Evolutionary conservation across 2,113 vertebrate genomes (phyloP).

Genomic region (Danionella cerebrum): DNA sequence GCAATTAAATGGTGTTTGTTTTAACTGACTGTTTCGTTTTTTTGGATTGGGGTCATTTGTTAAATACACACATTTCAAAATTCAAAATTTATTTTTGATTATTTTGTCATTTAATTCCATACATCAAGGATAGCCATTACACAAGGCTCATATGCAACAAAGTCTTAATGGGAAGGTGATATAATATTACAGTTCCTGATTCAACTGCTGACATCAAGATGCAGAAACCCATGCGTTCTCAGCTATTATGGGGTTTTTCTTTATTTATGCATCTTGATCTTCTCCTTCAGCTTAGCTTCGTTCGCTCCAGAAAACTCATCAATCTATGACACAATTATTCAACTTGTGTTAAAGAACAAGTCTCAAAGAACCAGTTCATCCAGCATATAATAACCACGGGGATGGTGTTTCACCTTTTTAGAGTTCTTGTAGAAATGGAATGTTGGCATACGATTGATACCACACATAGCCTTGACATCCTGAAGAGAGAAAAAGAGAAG

Average conservation of each 20-base stretch:
- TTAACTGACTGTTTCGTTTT: too few species aligned
- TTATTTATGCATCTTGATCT: constrained; percentile 5
- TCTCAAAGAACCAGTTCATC: neutral
- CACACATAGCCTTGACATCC: constrained; percentile 70
- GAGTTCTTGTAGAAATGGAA: constrained; percentile 82
- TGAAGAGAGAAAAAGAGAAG: constrained; percentile 40
- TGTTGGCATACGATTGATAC: constrained; percentile 84
- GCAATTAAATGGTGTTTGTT: too few species aligned
- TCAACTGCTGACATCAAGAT: neutral
- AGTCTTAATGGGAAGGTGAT: too few species aligned
- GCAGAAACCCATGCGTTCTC: neutral
- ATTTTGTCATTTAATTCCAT: too few species aligned
- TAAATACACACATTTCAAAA: too few species aligned
- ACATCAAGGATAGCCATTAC: too few species aligned
- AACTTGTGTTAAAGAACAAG: neutral
- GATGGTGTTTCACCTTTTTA: constrained; percentile 58
- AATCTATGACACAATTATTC: constrained; percentile 41
- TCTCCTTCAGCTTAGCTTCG: accelerated
- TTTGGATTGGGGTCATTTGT: too few species aligned
- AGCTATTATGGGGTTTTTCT: neutral
- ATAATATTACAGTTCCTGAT: neutral
- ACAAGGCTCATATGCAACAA: too few species aligned
- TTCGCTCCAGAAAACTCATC: constrained; percentile 49
- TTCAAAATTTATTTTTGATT: too few species aligned
- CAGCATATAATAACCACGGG: neutral